phyloP scores from a whole-genome alignment of 2,113 vertebrate genomes.

The Mobula birostris region DNA sequence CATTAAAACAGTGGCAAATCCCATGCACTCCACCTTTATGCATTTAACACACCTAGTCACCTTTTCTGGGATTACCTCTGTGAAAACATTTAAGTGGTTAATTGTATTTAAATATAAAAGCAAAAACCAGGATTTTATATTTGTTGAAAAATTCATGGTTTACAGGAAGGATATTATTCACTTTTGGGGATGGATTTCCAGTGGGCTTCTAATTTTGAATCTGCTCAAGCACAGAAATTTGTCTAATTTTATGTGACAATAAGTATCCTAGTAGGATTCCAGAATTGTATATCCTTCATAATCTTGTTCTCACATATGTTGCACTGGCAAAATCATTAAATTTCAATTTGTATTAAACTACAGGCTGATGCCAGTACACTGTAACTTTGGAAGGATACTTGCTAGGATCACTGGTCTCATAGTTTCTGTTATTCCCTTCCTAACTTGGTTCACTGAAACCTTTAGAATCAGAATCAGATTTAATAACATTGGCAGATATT shows the following conservation, averaged over 20 bases:
- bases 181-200: background rate
- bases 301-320: background rate
- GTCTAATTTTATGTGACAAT: background rate
- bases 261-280: background rate
- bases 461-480: background rate
- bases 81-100: slow-evolving; percentile 36
- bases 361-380: background rate
- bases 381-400: too few relatives aligned
- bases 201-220: background rate
- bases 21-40: slow-evolving; percentile 66
- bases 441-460: background rate
- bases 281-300: background rate
- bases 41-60: slow-evolving; percentile 53
- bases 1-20: slow-evolving; percentile 68
- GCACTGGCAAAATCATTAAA: background rate
- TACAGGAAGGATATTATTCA: background rate
- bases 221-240: background rate
- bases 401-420: background rate
- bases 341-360: background rate
- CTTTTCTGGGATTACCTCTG: slow-evolving; percentile 39
- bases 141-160: background rate
- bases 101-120: background rate
- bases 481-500: too few relatives aligned
- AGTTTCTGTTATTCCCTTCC: background rate
- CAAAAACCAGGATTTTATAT: background rate